phyloP scores from a whole-genome alignment of 2,113 vertebrate genomes.

The Ornithorhynchus anatinus region DNA sequence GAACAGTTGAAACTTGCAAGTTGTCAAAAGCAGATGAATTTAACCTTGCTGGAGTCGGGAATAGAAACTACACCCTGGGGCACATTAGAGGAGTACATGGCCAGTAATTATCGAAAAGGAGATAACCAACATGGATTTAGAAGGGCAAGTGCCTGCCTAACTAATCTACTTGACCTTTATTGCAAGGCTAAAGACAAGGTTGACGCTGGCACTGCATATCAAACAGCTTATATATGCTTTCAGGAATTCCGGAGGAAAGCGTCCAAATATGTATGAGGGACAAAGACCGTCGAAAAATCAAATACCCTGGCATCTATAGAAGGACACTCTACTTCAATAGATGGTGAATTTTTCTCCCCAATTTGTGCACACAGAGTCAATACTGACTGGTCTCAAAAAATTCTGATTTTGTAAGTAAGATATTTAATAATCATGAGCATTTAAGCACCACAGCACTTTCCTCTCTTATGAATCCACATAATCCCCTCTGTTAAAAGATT shows the following conservation, averaged over 20 bases:
- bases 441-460: too few relatives aligned
- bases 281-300: too few relatives aligned
- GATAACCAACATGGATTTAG: conserved; percentile 28
- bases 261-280: background rate
- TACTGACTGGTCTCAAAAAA: too few relatives aligned
- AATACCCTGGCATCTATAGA: conserved; percentile 4
- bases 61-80: conserved; percentile 36
- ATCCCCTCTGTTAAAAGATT: too few relatives aligned
- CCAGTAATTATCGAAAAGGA: conserved; percentile 57
- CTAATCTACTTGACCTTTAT: conserved; percentile 59
- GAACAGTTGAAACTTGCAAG: conserved; percentile 1
- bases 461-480: too few relatives aligned
- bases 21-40: conserved; percentile 31
- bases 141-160: conserved; percentile 48
- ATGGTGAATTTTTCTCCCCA: too few relatives aligned
- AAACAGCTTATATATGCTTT: conserved; percentile 44
- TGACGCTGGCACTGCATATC: conserved; percentile 37
- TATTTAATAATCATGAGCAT: too few relatives aligned
- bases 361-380: too few relatives aligned
- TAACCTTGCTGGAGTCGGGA: conserved; percentile 33
- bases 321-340: background rate
- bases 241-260: conserved; percentile 14
- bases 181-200: conserved; percentile 36
- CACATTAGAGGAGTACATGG: conserved; percentile 31
- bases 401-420: too few relatives aligned